These are phyloP conservation scores for Platorchestia sp. DNA, from an alignment of 1,140 invertebrate genomes.

Conservation along the genomic window DNA sequence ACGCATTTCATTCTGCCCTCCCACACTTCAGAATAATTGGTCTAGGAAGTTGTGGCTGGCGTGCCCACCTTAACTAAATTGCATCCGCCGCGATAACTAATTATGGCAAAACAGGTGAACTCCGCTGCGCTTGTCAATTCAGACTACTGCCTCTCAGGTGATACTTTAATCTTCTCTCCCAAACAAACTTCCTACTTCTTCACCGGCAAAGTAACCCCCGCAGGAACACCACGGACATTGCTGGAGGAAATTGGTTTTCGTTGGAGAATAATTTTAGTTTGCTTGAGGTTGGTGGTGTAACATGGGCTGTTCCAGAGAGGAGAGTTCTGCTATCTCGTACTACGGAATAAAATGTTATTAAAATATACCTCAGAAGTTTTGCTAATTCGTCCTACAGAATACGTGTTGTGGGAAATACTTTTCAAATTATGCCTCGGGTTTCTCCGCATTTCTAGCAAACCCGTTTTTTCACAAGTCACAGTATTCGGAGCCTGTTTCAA, in stretches of 20 bases:
- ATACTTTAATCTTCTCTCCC: neutral
- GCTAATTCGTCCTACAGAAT: no score
- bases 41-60: neutral
- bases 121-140: neutral
- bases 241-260: neutral
- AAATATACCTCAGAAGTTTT: no score
- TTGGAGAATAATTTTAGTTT: neutral
- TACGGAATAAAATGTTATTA: no score
- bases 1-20: neutral
- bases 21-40: neutral
- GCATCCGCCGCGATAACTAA: neutral
- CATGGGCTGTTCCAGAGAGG: no score
- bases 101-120: neutral
- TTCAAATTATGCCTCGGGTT: no score
- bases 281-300: neutral
- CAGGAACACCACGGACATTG: neutral
- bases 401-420: no score
- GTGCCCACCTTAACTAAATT: neutral
- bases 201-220: neutral
- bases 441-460: no score
- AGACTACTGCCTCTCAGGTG: neutral
- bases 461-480: no score
- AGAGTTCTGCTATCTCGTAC: no score
- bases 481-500: no score
- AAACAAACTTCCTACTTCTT: neutral